Base-by-base conservation (phyloP, 1,140 invertebrate species). In the Drosophila elegans region DNA sequence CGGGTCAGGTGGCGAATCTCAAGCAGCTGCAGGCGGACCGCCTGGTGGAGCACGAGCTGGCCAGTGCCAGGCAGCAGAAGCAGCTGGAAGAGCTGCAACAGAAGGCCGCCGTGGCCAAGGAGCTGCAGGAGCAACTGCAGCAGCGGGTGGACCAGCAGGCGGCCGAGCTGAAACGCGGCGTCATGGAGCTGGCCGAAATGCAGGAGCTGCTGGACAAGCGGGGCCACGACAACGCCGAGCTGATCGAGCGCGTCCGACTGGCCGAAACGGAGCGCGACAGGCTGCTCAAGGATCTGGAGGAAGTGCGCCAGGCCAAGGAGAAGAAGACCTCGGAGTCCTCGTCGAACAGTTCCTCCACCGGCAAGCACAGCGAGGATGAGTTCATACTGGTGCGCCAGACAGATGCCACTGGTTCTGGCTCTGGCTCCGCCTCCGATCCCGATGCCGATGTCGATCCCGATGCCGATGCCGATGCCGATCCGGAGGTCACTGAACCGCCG, bases 1-100 rank as follows among this genome's bases (percentile, higher is more conserved):
- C 94, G 52, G 93, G 93, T n/a, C 95, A 95, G 52, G 67, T 91
- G 29, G 57, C 29, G 3, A 67, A 51, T 29, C 68, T 88, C 5
- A 84, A 80, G 51, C 54, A 80, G 32, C 6, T 66, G 7, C 81
- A 92, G 52, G 75, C 79, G 6, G 77, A 88, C n/a, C 80, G 79
- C 5, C 57, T 92, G 44, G 80, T 90, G n/a, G 73, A 64, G 45
- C 78, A 82, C 16, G 88, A 92, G 34, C 12, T 90, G 63, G 74
- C 77, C 25, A 52, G 75, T 25, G 91, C 78, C 5, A 42, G 72
- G 2, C 55, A 86, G 56, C 71, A 79, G 29, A 78, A 78, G n/a
- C 71, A 78, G 46, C 7, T 80, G 36, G 64, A 36, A 1, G 64
- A 78, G 0, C 55, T 78, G n/a, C 53, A 41, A 13, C 38, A 32